These are phyloP conservation scores for Eulemur mongoz DNA, from an alignment of 2,797 vertebrate species.

Conservation along the genomic window DNA sequence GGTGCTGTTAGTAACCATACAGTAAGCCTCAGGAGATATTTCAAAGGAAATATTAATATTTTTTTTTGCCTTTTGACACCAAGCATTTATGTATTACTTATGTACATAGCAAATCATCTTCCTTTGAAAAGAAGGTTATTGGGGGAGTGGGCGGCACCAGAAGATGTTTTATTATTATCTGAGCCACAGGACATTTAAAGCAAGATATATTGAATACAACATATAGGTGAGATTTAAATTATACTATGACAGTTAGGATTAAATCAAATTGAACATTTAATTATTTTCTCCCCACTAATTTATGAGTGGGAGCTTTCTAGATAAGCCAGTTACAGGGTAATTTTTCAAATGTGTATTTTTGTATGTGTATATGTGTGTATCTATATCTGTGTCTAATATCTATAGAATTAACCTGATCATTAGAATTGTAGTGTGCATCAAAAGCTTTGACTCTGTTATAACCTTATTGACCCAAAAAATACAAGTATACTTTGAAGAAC, in stretches of 20 bases:
- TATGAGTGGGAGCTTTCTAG: neutral
- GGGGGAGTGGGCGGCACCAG: accelerated
- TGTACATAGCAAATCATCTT: neutral
- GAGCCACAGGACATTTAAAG: neutral
- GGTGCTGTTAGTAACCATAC: neutral
- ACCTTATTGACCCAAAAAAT: neutral
- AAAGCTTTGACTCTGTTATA: neutral
- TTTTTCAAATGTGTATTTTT: neutral
- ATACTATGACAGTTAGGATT: neutral
- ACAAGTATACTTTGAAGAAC: neutral
- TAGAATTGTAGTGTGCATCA: neutral
- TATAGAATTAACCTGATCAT: neutral
- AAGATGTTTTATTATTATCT: neutral
- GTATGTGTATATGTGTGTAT: neutral
- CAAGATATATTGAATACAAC: neutral
- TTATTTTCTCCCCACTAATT: neutral
- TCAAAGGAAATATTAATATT: neutral
- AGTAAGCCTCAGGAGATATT: neutral
- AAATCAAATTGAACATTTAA: neutral
- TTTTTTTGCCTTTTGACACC: neutral
- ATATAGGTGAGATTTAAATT: neutral
- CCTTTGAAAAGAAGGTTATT: neutral
- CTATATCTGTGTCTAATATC: neutral
- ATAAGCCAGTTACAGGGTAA: neutral
- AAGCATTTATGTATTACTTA: neutral